These are phyloP conservation scores for Gnathonemus longibarbis DNA, from an alignment of 2,113 vertebrate species.

Conservation along the genomic window DNA sequence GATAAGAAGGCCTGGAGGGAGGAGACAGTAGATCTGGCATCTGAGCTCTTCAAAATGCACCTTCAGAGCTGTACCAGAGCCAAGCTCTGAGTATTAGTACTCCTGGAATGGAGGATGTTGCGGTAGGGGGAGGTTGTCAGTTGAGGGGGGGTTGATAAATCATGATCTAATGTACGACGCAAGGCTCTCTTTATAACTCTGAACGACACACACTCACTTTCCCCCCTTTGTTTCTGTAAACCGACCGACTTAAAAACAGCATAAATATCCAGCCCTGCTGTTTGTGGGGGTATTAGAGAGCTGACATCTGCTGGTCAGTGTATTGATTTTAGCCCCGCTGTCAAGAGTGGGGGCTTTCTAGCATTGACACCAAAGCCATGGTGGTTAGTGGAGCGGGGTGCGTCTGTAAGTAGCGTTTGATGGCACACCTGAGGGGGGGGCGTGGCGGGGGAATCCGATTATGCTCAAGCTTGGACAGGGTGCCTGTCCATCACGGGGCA, in stretches of 20 bases:
- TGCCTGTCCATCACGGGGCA: neutral
- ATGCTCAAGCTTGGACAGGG: neutral
- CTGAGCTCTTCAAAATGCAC: slow-evolving; percentile 23
- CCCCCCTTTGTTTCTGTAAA: slow-evolving; percentile 22
- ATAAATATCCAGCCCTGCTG: slow-evolving; percentile 56
- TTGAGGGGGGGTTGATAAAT: slow-evolving; percentile 23
- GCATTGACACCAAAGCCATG: slow-evolving; percentile 31
- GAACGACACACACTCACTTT: slow-evolving; percentile 17
- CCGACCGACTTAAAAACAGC: slow-evolving; percentile 35
- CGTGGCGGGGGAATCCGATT: slow-evolving; percentile 9
- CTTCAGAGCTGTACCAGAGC: neutral
- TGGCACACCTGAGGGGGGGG: slow-evolving; percentile 38
- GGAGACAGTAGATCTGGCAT: slow-evolving; percentile 18
- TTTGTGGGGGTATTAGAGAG: slow-evolving; percentile 50
- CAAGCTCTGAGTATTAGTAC: neutral
- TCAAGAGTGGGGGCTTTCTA: slow-evolving; percentile 42
- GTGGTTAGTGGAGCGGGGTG: slow-evolving; percentile 34
- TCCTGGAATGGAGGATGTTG: neutral
- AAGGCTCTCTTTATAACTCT: slow-evolving; percentile 14
- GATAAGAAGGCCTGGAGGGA: neutral
- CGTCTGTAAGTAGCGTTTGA: slow-evolving; percentile 37
- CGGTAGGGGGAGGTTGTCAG: neutral
- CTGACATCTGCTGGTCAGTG: slow-evolving; percentile 36
- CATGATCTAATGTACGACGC: neutral
- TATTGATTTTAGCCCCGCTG: slow-evolving; percentile 50